Evolutionary conservation across 2,113 vertebrate genomes (phyloP).

Genomic region (Apteryx mantelli): DNA sequence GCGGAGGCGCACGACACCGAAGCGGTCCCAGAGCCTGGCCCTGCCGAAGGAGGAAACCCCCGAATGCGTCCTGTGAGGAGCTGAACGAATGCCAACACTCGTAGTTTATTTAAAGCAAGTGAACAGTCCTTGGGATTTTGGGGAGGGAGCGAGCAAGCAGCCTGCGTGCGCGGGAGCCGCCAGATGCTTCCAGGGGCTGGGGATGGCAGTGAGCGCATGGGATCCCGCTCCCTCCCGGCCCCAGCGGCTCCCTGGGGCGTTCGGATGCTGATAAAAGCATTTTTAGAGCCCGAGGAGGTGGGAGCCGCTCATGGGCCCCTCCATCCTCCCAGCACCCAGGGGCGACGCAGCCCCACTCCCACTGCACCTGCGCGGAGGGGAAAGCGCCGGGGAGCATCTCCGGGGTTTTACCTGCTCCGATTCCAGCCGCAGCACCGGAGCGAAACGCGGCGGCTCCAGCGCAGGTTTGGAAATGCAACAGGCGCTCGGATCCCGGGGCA

Average conservation of each 20-base stretch:
- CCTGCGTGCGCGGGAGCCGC: too few relatives aligned
- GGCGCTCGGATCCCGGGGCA: accelerated
- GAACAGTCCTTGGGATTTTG: background rate
- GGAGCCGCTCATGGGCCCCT: accelerated
- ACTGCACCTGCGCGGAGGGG: background rate
- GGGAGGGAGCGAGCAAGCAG: background rate
- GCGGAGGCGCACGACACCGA: too few relatives aligned
- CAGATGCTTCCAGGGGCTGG: too few relatives aligned
- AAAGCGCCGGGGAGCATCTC: too few relatives aligned
- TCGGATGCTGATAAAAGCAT: accelerated
- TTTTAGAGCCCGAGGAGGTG: background rate
- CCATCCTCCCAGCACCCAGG: background rate
- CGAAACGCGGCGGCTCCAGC: background rate
- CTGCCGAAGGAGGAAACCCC: background rate
- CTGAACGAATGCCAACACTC: background rate
- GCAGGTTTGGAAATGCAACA: background rate
- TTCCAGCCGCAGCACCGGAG: background rate
- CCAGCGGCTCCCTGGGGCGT: background rate
- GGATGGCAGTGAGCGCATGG: too few relatives aligned
- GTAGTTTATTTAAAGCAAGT: background rate
- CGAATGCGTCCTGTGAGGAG: accelerated
- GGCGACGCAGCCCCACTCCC: too few relatives aligned
- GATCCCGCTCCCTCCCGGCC: too few relatives aligned
- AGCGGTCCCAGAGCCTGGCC: background rate
- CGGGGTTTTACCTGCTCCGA: too few relatives aligned